A percentile compares a stretch with the other conserved stretches of the same genome.
Conservation (phyloP, 1,140 invertebrate genomes). For the Monomorium pharaonis region DNA sequence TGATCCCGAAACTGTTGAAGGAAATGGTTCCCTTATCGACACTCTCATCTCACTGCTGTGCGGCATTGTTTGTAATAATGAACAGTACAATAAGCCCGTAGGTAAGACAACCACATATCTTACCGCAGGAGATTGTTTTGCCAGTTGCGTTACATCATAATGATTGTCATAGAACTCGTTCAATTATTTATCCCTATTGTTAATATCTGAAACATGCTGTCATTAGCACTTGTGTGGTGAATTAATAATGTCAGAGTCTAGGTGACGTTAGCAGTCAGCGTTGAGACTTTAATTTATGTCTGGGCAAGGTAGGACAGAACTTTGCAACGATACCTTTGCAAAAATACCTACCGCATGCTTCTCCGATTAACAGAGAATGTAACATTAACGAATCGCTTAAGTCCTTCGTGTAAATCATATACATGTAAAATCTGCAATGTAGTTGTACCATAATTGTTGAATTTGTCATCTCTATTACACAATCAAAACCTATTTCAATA, state of each 20-base stretch:
- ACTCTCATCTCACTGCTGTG: slow-evolving; percentile 86
- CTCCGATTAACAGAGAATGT: slow-evolving; percentile 32
- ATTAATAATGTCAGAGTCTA: too few species aligned
- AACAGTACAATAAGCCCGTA: slow-evolving; percentile 80
- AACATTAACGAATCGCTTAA: slow-evolving; percentile 58
- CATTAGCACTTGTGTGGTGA: neutral
- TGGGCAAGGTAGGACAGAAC: neutral
- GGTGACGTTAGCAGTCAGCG: neutral
- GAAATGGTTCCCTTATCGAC: slow-evolving; percentile 80
- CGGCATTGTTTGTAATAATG: slow-evolving; percentile 86
- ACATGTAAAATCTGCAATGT: slow-evolving; percentile 3
- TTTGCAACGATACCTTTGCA: neutral
- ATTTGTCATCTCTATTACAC: neutral
- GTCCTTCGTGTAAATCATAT: neutral
- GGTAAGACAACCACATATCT: slow-evolving; percentile 76
- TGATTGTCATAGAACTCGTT: neutral
- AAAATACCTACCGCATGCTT: slow-evolving; percentile 30
- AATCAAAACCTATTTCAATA: neutral
- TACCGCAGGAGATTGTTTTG: slow-evolving; percentile 11
- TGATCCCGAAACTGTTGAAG: slow-evolving; percentile 75
- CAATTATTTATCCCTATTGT: neutral
- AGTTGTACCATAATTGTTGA: slow-evolving; percentile 4
- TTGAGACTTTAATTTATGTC: slow-evolving; percentile 1
- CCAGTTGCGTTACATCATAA: neutral
- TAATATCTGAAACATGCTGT: slow-evolving; percentile 6